Conservation (phyloP, 2,113 vertebrate genomes). For the Herpailurus yagouaroundi region DNA sequence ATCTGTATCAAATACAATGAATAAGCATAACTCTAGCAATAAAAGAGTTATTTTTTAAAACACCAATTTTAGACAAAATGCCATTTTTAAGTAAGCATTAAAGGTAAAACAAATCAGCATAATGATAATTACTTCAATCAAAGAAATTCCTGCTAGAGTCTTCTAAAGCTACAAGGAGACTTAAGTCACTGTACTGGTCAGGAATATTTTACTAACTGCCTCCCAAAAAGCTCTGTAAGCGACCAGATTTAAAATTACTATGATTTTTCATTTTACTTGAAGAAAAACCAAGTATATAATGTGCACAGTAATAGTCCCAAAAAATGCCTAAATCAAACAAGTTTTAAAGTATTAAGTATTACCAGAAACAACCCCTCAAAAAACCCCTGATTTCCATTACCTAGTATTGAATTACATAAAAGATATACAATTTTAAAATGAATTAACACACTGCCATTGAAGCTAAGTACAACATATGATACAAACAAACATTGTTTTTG, state of each 20-base stretch:
- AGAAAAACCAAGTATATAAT: neutral
- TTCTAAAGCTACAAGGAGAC: neutral
- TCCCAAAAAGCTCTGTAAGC: neutral
- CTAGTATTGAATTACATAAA: neutral
- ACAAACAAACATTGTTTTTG: neutral
- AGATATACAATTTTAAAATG: neutral
- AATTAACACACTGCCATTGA: neutral
- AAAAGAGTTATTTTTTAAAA: neutral
- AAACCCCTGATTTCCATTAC: neutral
- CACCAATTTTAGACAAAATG: constrained; percentile 11
- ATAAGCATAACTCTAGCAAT: neutral
- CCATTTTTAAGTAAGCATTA: neutral
- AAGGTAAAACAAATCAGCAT: neutral
- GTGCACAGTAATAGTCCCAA: neutral
- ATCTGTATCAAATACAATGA: neutral
- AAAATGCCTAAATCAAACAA: constrained; percentile 35
- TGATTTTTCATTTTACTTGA: neutral
- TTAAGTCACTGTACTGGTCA: neutral
- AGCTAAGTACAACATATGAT: neutral
- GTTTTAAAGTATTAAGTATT: neutral
- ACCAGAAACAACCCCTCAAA: neutral
- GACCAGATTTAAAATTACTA: neutral
- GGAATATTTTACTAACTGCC: neutral
- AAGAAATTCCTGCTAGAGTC: neutral
- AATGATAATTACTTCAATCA: neutral